Base-by-base conservation (phyloP, 1,140 invertebrate species). In the Musca domestica region DNA sequence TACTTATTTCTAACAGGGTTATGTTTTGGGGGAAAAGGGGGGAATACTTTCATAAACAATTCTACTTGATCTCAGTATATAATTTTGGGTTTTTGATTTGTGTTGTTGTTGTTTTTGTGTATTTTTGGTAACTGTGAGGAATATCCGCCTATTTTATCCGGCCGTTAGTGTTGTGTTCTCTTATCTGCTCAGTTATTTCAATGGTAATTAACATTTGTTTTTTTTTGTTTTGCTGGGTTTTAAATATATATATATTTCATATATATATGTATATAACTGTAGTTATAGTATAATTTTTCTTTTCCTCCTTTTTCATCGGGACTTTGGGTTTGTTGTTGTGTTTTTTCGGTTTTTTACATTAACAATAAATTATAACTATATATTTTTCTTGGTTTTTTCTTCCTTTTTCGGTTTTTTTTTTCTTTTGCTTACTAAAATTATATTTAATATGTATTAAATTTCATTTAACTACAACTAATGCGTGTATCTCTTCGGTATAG, bases 331-430 rank as follows among this genome's bases (percentile, higher is more conserved):
- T n/a, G n/a, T n/a, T n/a, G n/a, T 20, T n/a, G n/a, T 66, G 1
- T 19, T 25, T 49, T 49, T 20, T 56, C 69, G 25, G 25, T 69
- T 66, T 56, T 67, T 64, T 67, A 30, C 67, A 65, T 70, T 72
- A 71, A 72, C 76, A 78, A 78, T 78, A 76, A 78, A 69, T 56
- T 65, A 51, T 51, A 52, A 25, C 49, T 63, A 64, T 64, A 71
- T 56, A 63, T 49, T 68, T 72, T 70, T 41, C 10, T 41, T 41
- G 34, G 4, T 5, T 5, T 41, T 41, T 30, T n/a, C n/a, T n/a
- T n/a, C n/a, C n/a, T n/a, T 41, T 41, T 5, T 41, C 12, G 34
- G 34, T 41, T 67, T 69, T 41, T 70, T 49, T 12, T 54, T 54
- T 23, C 12, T 20, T 52, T 19, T 19, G 17, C 14, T 20, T 54